Base-by-base conservation (phyloP, 2,797 vertebrate genomes). In the Ctenopoma multispine region DNA sequence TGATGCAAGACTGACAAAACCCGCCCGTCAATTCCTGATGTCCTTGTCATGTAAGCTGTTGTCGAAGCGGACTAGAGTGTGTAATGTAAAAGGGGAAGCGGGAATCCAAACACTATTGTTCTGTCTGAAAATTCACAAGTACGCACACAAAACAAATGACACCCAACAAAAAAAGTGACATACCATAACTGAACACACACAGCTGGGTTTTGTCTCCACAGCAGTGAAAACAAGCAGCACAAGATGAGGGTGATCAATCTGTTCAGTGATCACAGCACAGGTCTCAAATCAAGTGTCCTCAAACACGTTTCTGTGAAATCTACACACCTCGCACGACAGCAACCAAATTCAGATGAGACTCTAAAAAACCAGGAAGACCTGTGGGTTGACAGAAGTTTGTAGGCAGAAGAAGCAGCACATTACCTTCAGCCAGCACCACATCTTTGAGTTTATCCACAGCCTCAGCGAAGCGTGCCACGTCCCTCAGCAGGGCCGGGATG, bases 371-470 rank as follows among this genome's bases (percentile, higher is more conserved):
- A 63, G 5, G 4, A 18, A 11, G 9, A 5, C 40, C 12, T 48
- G 17, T 62, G 46, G 23, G 51, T 38, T 4, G 38, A 12, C 23
- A n/a, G 29, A 51, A 17, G 31, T 31, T 43, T 24, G 59, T 17
- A 36, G 20, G 27, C 41, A 13, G 44, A 44, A 18, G 14, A 14
- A 27, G 4, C 1, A 11, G 23, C 0, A 3, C 41, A 93, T 94
- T 89, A 98, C 97, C 97, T 0, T 98, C 96, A 0, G 79, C 89
- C 59, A 98, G 81, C 56, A 99, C 96, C 15, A 96, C 92, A 0
- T 98, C 97, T 86, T 96, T 97, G 74, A 99, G 96, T 43, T 97
- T 98, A 89, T 98, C 97, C 79, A 99, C 94, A 0, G 95, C 95
- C 5, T 99, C 97, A 0, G 97, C 97, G 0, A 99, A 98, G 27